Evolutionary conservation across 37 sponge, comb jelly and placozoan species (phyloP).

Genomic region (Corticium candelabrum): DNA sequence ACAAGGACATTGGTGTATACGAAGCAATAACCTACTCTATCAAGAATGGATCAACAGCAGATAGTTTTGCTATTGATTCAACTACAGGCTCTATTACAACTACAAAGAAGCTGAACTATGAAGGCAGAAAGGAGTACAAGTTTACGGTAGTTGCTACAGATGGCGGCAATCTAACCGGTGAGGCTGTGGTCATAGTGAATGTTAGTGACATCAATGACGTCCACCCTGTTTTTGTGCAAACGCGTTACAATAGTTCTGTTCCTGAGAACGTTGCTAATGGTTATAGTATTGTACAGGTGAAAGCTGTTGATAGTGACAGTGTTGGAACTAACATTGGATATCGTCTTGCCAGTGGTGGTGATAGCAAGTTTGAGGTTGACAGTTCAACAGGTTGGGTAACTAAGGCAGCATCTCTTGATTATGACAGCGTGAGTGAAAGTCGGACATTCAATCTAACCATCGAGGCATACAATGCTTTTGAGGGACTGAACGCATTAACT

Average conservation of each 20-base stretch:
- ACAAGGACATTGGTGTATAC: neutral
- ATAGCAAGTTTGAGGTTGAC: neutral
- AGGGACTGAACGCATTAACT: neutral
- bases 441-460: neutral
- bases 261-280: neutral
- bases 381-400: neutral
- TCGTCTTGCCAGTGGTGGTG: neutral
- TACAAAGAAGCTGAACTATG: neutral
- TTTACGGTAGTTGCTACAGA: neutral
- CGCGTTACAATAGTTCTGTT: neutral
- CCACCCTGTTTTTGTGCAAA: neutral
- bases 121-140: neutral
- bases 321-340: neutral
- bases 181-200: neutral
- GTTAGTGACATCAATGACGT: neutral
- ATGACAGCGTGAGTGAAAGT: neutral
- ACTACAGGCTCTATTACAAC: neutral
- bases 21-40: neutral
- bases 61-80: neutral
- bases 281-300: neutral
- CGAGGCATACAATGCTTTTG: neutral
- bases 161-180: neutral
- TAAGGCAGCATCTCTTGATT: neutral
- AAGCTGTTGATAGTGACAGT: neutral
- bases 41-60: no score